phyloP scores from a whole-genome alignment of 2,113 vertebrate species.

The Eolophus roseicapilla region DNA sequence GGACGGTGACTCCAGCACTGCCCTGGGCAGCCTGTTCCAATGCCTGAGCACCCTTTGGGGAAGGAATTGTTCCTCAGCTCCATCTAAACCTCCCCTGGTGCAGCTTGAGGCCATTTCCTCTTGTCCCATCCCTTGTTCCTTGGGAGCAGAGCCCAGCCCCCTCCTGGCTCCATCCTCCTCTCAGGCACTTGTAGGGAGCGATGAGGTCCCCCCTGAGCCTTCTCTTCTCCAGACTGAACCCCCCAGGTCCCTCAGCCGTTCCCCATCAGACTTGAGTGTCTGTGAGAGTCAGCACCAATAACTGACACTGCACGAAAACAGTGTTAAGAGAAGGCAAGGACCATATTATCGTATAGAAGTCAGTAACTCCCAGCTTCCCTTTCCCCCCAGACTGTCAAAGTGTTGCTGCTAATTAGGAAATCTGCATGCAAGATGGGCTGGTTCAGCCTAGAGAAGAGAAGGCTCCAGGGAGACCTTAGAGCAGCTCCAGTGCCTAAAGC shows the following conservation, averaged over 20 bases:
- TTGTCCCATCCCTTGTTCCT: too few species aligned
- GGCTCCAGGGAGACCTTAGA: background rate
- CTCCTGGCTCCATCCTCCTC: too few species aligned
- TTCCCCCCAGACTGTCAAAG: background rate
- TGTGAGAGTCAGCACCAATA: background rate
- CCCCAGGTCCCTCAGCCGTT: background rate
- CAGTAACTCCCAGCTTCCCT: background rate
- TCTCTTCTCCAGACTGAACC: background rate
- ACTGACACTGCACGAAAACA: background rate
- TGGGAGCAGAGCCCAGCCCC: too few species aligned
- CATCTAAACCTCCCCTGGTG: too few species aligned
- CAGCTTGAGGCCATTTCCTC: too few species aligned
- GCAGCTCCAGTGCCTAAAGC: background rate
- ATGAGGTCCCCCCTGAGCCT: background rate
- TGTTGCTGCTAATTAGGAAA: background rate
- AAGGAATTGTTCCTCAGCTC: too few species aligned
- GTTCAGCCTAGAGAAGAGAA: background rate
- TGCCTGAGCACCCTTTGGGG: too few species aligned
- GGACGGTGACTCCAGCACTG: too few species aligned
- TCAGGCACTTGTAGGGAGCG: too few species aligned
- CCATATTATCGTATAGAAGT: rapidly evolving
- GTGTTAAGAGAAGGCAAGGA: background rate
- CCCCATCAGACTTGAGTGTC: background rate
- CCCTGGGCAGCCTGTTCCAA: too few species aligned
- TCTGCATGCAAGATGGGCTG: background rate